Evolutionary conservation across 1,140 invertebrate genomes (phyloP).

Genomic region (Chionoecetes opilio): DNA sequence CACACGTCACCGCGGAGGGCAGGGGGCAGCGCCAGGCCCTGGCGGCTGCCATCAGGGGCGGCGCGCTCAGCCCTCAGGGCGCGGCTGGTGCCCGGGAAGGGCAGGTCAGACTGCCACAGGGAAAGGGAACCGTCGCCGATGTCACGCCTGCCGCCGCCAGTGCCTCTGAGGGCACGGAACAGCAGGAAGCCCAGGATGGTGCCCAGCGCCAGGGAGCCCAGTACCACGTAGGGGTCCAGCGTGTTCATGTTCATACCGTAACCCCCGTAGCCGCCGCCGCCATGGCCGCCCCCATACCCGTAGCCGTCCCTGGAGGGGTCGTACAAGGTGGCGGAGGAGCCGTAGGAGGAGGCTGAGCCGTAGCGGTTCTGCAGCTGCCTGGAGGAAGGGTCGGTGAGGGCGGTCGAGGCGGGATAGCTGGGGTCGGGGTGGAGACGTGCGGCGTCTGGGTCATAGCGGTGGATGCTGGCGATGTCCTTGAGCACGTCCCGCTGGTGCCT

Average conservation of each 20-base stretch:
- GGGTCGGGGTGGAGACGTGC: background rate
- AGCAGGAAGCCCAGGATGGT: conserved; percentile 70
- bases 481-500: conserved; percentile 39
- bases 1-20: conserved; percentile 60
- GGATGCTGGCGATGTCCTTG: conserved; percentile 45
- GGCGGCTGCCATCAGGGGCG: background rate
- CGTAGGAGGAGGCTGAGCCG: background rate
- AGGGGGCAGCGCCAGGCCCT: conserved; percentile 40
- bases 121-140: conserved; percentile 70
- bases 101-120: conserved; percentile 62
- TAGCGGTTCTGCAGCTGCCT: conserved; percentile 21
- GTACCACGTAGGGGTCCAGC: conserved; percentile 56
- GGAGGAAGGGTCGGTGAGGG: background rate
- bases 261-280: conserved; percentile 36
- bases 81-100: background rate
- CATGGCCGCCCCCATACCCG: conserved; percentile 6
- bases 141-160: conserved; percentile 59
- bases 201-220: conserved; percentile 71
- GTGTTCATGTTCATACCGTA: conserved; percentile 50
- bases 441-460: background rate
- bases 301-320: background rate
- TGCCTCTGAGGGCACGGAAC: conserved; percentile 47
- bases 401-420: background rate
- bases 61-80: background rate
- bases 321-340: background rate